Percentiles rank a stretch among this genome's conserved stretches.
Conservation (phyloP, 2,888 invertebrate genomes). For the Xiphydria camelus region DNA sequence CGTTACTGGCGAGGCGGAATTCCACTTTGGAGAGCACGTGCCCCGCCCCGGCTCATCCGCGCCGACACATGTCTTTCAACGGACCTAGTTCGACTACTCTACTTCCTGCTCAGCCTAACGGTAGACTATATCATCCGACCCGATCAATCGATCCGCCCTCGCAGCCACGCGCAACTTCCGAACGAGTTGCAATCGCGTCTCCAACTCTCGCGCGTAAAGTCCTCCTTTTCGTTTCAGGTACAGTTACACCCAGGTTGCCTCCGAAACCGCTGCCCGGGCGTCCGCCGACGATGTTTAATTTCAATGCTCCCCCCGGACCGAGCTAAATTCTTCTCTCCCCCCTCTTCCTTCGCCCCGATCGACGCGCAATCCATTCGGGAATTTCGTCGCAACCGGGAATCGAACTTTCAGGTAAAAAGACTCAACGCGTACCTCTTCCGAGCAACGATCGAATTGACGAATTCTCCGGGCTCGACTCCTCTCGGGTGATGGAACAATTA, state of each 20-base stretch:
- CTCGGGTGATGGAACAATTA: no score
- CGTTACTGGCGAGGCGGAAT: slow-evolving; percentile 52
- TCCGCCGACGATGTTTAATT: slow-evolving; percentile 54
- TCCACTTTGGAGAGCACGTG: slow-evolving; percentile 49
- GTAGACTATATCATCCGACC: no score
- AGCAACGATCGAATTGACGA: no score
- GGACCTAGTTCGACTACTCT: slow-evolving; percentile 54
- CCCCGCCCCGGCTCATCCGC: slow-evolving; percentile 36
- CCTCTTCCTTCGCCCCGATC: slow-evolving; percentile 12
- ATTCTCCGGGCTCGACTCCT: no score
- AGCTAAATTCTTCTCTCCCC: slow-evolving; percentile 40
- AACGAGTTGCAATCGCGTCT: no score
- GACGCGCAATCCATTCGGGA: slow-evolving; percentile 34
- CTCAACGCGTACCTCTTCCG: no score
- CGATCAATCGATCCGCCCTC: no score
- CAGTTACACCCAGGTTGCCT: slow-evolving; percentile 53
- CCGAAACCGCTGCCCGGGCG: slow-evolving; percentile 54
- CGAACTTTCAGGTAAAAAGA: no score
- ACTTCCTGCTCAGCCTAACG: slow-evolving; percentile 49
- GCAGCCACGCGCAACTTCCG: no score
- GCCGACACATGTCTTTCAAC: slow-evolving; percentile 55
- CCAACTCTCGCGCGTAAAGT: no score
- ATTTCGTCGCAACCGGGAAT: slow-evolving; percentile 17
- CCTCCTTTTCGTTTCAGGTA: slow-evolving; percentile 33
- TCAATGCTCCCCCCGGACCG: slow-evolving; percentile 52